phyloP scores from a whole-genome alignment of 2,888 invertebrate genomes.

The Myopa testacea region DNA sequence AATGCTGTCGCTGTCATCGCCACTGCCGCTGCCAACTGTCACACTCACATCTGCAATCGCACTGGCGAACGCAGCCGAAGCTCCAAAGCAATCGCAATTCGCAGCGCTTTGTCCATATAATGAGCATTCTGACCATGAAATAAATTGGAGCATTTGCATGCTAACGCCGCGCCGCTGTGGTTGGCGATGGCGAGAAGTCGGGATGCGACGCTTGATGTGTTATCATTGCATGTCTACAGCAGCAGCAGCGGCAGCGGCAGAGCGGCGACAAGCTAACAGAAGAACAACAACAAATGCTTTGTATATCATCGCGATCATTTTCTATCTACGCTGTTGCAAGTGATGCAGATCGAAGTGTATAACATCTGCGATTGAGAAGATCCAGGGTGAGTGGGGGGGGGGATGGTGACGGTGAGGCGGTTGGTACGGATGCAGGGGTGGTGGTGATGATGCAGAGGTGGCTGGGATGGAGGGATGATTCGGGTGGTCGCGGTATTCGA shows the following conservation, averaged over 20 bases:
- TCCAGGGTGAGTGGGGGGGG: too few species aligned
- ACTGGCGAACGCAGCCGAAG: not conserved
- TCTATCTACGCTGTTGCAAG: too few species aligned
- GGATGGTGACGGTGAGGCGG: too few species aligned
- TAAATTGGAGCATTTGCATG: conserved; percentile 42
- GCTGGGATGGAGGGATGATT: too few species aligned
- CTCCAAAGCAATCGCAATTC: not conserved
- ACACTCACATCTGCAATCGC: not conserved
- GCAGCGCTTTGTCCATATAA: conserved; percentile 26
- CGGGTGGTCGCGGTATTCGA: too few species aligned
- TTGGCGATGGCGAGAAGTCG: not conserved
- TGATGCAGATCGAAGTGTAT: too few species aligned
- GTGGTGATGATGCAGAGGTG: too few species aligned
- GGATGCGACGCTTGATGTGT: not conserved
- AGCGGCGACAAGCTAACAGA: too few species aligned
- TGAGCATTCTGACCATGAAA: conserved; percentile 41
- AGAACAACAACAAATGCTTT: too few species aligned
- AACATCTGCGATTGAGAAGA: too few species aligned
- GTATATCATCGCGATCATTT: too few species aligned
- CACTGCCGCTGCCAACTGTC: not conserved
- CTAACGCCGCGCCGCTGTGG: not conserved
- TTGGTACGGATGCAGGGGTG: too few species aligned
- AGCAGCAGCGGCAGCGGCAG: not conserved
- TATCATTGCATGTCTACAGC: conserved; percentile 3
- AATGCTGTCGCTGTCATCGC: not conserved